These are phyloP conservation scores for Verasper variegatus DNA, from an alignment of 2,113 vertebrate genomes.

Conservation along the genomic window DNA sequence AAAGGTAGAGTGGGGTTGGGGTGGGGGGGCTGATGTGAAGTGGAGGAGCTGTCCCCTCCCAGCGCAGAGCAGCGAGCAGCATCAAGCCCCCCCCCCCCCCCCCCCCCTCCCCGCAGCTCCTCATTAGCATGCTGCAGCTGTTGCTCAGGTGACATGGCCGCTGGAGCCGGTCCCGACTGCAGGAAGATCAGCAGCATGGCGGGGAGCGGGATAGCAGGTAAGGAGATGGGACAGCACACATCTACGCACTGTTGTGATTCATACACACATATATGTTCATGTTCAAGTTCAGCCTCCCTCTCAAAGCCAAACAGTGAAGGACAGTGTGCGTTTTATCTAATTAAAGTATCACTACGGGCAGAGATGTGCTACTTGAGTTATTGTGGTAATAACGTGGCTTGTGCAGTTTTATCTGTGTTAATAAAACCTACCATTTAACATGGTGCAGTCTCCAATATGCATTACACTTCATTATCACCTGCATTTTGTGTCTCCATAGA, in stretches of 20 bases:
- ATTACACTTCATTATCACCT: neutral
- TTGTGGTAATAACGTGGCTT: neutral
- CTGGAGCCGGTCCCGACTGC: constrained; percentile 55
- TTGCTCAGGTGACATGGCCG: constrained; percentile 66
- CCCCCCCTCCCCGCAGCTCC: neutral
- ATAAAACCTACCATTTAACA: neutral
- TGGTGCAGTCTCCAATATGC: neutral
- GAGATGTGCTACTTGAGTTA: neutral
- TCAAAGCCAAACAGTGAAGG: neutral
- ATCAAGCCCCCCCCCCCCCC: neutral
- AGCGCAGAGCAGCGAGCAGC: constrained; percentile 14
- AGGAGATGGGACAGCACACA: constrained; percentile 40
- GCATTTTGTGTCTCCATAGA: neutral
- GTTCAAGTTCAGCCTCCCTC: constrained; percentile 7
- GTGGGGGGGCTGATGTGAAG: constrained; percentile 7
- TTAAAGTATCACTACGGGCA: neutral
- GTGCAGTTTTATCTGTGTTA: neutral
- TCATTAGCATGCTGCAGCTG: constrained; percentile 69
- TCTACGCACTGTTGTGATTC: neutral
- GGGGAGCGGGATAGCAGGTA: constrained; percentile 66
- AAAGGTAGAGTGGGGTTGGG: neutral
- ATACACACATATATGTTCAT: neutral
- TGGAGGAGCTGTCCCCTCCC: constrained; percentile 29
- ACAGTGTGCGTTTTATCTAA: neutral
- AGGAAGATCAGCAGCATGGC: constrained; percentile 47